Percentiles rank a stretch among this genome's conserved stretches.
Conservation (phyloP, 2,888 invertebrate species). For the Ormyrus pomaceus region DNA sequence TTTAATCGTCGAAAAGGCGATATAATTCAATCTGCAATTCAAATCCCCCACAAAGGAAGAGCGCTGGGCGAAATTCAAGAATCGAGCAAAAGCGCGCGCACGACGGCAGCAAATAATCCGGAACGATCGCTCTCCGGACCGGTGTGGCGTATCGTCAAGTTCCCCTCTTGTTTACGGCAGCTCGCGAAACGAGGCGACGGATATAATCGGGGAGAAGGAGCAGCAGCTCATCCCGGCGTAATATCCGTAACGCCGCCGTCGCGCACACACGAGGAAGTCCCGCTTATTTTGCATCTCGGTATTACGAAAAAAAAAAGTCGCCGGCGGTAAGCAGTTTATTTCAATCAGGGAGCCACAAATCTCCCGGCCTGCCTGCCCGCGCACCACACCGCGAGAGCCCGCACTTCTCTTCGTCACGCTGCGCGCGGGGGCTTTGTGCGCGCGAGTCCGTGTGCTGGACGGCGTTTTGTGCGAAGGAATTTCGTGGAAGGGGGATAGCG, state of each 20-base stretch:
- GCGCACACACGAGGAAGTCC: conserved; percentile 20
- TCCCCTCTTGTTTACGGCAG: conserved; percentile 45
- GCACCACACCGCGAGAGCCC: neutral
- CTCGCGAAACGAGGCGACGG: conserved; percentile 46
- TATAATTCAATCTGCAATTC: no score
- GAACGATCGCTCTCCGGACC: conserved; percentile 14
- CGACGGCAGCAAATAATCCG: conserved; percentile 30
- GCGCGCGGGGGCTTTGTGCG: neutral
- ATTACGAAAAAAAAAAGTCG: conserved; percentile 21
- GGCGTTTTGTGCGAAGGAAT: neutral
- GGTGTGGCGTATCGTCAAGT: neutral
- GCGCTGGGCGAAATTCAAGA: no score
- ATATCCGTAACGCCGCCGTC: conserved; percentile 39
- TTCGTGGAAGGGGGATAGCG: neutral
- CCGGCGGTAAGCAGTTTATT: conserved; percentile 66
- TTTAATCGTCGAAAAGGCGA: no score
- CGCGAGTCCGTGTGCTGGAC: neutral
- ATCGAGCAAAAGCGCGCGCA: neutral
- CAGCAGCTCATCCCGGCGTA: conserved; percentile 15
- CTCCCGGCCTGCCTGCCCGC: conserved; percentile 60
- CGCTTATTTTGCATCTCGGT: conserved; percentile 22
- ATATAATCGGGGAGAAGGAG: conserved; percentile 39
- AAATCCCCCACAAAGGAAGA: no score
- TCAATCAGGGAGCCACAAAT: conserved; percentile 71
- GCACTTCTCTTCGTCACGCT: conserved; percentile 32